Percentiles rank a stretch among this genome's conserved stretches.
phyloP scores from a whole-genome alignment of 2,113 vertebrate species.

The Xiphorhynchus elegans region DNA sequence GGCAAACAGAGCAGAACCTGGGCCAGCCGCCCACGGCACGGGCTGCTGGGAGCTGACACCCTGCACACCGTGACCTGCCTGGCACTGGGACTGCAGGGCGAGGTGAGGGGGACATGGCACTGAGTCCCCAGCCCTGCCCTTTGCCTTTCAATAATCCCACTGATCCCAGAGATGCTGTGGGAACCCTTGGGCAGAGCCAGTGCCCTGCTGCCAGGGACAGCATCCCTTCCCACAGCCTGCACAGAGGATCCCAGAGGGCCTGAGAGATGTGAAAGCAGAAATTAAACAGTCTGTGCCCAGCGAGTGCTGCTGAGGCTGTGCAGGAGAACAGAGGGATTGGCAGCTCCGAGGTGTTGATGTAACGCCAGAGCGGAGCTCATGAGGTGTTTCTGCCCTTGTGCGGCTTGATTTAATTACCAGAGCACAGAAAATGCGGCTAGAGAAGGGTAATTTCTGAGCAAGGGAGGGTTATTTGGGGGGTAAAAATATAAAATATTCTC shows the following conservation, averaged over 20 bases:
- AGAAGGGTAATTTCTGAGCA: not conserved
- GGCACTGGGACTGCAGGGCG: not conserved
- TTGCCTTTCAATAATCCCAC: rapidly evolving
- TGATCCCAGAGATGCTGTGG: rapidly evolving
- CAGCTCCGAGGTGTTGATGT: not conserved
- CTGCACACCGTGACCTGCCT: rapidly evolving
- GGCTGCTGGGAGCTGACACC: not conserved
- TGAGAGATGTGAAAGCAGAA: not conserved
- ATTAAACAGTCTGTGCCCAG: not conserved
- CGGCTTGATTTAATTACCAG: constrained; percentile 49
- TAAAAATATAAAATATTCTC: not conserved
- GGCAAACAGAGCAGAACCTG: not conserved
- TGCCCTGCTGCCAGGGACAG: rapidly evolving
- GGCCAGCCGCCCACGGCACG: not conserved
- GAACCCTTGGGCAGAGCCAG: not conserved
- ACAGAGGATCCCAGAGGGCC: not conserved
- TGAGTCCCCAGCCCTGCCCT: not conserved
- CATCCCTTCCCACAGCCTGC: not conserved
- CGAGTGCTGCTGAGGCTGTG: not conserved
- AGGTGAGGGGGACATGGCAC: rapidly evolving
- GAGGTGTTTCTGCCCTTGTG: not conserved
- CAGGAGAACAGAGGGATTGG: not conserved
- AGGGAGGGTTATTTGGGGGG: not conserved
- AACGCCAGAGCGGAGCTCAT: not conserved
- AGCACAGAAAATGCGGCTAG: not conserved